Conservation (phyloP, 1,140 invertebrate species). For the Contarinia nasturtii region DNA sequence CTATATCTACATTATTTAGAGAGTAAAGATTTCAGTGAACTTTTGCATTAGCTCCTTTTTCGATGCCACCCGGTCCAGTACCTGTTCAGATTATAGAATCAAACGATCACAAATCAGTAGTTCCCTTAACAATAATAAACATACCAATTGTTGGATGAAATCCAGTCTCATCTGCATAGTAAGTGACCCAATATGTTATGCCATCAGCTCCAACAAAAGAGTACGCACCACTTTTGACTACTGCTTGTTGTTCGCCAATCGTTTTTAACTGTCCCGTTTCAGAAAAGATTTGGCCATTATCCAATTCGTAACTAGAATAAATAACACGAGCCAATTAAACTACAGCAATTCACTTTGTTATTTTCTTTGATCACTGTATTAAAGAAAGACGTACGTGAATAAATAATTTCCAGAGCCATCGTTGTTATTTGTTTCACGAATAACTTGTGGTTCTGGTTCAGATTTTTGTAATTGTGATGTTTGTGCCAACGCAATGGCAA, state of each 20-base stretch:
- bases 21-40: no score
- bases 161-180: conserved; percentile 2
- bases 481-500: no score
- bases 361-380: no score
- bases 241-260: neutral
- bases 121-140: neutral
- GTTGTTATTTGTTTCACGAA: no score
- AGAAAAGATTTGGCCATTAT: conserved; percentile 2
- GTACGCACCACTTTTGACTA: conserved; percentile 1
- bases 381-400: no score
- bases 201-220: conserved; percentile 3
- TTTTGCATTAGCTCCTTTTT: conserved; percentile 1
- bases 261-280: conserved; percentile 1
- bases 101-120: neutral
- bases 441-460: no score
- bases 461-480: no score
- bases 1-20: no score
- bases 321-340: neutral
- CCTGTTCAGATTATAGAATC: neutral
- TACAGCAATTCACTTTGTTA: no score
- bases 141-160: conserved; percentile 2
- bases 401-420: no score
- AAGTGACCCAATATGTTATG: conserved; percentile 3
- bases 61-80: conserved; percentile 2
- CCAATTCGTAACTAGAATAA: conserved; percentile 1